A percentile compares a stretch with the other conserved stretches of the same genome.
These are phyloP conservation scores for Psophia crepitans DNA, from an alignment of 2,113 vertebrate species.

Conservation along the genomic window DNA sequence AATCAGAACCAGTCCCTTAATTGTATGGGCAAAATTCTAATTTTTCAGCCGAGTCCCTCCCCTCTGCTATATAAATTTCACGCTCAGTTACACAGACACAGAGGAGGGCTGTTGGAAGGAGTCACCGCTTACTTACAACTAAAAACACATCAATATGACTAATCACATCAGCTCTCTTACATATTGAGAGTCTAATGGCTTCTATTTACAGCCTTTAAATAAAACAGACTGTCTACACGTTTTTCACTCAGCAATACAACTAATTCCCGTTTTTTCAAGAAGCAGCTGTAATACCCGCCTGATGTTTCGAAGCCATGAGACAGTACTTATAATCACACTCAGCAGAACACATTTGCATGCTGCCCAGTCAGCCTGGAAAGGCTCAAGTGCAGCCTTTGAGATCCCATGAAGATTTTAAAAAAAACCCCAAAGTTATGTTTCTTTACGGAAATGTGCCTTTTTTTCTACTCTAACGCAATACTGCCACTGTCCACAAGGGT, in stretches of 20 bases:
- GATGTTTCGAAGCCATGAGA: background rate
- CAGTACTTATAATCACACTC: background rate
- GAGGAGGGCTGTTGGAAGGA: background rate
- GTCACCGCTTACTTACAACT: background rate
- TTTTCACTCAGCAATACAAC: background rate
- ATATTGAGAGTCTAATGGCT: background rate
- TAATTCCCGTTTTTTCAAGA: background rate
- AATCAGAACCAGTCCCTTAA: background rate
- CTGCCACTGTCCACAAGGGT: background rate
- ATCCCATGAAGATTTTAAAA: background rate
- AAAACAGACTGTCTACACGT: background rate
- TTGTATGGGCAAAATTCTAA: background rate
- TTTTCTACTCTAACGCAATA: background rate
- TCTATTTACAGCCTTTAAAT: background rate
- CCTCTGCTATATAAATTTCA: background rate
- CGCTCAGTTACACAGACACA: background rate
- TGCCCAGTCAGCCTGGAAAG: background rate
- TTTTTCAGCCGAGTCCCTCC: background rate
- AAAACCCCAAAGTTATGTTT: background rate
- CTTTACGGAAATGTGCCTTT: background rate
- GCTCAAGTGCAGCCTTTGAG: background rate
- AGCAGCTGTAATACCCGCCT: background rate
- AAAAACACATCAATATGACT: background rate
- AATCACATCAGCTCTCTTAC: background rate
- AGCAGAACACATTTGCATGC: background rate